phyloP scores from a whole-genome alignment of 2,797 vertebrate genomes.

The Cyclopterus lumpus region DNA sequence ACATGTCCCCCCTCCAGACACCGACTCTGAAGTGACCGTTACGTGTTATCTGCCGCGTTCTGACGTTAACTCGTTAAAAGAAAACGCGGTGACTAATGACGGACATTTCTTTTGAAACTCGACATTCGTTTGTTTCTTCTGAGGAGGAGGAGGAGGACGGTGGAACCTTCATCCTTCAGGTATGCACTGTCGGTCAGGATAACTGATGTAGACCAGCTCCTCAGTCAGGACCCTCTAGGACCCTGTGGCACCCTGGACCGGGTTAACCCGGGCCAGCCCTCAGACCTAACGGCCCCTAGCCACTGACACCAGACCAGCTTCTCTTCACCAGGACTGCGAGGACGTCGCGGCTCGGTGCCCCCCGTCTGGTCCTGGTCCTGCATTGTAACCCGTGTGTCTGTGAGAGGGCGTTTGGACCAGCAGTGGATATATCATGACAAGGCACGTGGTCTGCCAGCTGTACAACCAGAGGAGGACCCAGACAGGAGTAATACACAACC shows the following conservation, averaged over 20 bases:
- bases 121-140: not conserved
- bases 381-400: not conserved
- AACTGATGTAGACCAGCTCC: conserved; percentile 24
- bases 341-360: conserved; percentile 20
- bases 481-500: not conserved
- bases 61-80: not conserved
- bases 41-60: too few relatives aligned
- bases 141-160: not conserved
- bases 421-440: conserved; percentile 49
- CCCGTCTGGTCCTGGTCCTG: conserved; percentile 10
- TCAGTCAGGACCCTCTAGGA: not conserved
- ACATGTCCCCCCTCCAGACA: conserved; percentile 39
- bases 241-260: conserved; percentile 13
- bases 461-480: conserved; percentile 22
- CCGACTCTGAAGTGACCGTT: conserved; percentile 37
- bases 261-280: conserved; percentile 5
- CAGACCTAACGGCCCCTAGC: conserved; percentile 1
- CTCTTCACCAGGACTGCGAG: not conserved
- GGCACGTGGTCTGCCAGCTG: conserved; percentile 27
- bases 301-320: conserved; percentile 2
- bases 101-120: not conserved
- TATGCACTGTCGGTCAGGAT: not conserved
- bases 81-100: not conserved
- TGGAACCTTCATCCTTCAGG: not conserved
- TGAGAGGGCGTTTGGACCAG: conserved; percentile 22